Evolutionary conservation across 2,113 vertebrate species (phyloP).

Genomic region (Atrichornis clamosus): DNA sequence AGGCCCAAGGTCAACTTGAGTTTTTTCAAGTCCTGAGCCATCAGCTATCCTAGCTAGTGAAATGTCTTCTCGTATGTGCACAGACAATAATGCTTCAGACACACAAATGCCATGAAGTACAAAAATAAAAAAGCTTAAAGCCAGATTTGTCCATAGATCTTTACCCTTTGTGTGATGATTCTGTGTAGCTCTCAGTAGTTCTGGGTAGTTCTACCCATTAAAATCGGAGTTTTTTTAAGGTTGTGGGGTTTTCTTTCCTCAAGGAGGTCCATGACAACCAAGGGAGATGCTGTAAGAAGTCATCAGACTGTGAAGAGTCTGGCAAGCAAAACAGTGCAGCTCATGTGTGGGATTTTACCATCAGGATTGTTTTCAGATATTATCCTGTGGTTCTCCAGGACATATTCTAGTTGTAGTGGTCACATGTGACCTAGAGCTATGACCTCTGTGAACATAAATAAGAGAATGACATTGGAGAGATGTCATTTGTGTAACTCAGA

Average conservation of each 20-base stretch:
- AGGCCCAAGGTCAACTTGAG: not conserved
- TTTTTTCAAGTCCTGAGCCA: not conserved
- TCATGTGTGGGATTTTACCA: not conserved
- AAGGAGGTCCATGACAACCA: not conserved
- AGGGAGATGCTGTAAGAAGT: not conserved
- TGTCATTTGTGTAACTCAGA: not conserved
- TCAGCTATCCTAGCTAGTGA: not conserved
- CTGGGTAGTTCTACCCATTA: not conserved
- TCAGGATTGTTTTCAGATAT: not conserved
- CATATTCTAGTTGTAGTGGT: not conserved
- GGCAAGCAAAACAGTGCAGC: not conserved
- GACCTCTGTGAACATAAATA: not conserved
- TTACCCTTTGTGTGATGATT: not conserved
- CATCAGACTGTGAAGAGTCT: not conserved
- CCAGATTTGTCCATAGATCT: not conserved
- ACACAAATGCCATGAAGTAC: not conserved
- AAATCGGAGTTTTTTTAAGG: not conserved
- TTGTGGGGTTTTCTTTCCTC: fast-evolving
- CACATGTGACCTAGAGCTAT: not conserved
- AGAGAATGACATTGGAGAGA: not conserved
- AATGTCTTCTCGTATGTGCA: not conserved
- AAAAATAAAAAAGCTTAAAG: not conserved
- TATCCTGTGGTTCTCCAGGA: not conserved
- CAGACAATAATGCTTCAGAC: not conserved
- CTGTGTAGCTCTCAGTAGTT: not conserved